These are phyloP conservation scores for Dreissena polymorpha DNA, from an alignment of 1,140 invertebrate genomes.

Conservation along the genomic window DNA sequence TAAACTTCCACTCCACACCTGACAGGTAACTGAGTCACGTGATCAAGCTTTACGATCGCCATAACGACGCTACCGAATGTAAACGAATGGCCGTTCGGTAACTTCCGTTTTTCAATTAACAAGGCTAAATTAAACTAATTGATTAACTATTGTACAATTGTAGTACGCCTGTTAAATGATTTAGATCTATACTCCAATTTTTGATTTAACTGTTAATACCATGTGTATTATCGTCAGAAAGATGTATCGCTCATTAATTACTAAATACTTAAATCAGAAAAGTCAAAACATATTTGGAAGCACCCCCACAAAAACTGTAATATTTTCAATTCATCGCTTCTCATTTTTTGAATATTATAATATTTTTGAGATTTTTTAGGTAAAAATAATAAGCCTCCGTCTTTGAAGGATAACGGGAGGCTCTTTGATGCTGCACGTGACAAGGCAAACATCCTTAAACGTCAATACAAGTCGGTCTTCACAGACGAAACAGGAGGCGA, in stretches of 20 bases:
- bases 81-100: neutral
- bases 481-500: no score
- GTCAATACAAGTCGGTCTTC: no score
- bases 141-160: neutral
- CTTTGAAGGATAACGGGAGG: no score
- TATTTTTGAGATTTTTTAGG: no score
- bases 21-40: slow-evolving; percentile 54
- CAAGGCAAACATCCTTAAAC: no score
- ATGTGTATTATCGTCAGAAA: neutral
- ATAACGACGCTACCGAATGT: slow-evolving; percentile 45
- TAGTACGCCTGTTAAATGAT: neutral
- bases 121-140: no score
- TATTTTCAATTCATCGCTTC: no score
- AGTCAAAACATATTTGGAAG: no score
- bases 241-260: neutral
- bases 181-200: neutral
- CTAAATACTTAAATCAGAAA: neutral
- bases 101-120: neutral
- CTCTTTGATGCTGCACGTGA: no score
- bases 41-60: slow-evolving; percentile 51
- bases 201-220: neutral
- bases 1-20: slow-evolving; percentile 37
- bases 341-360: no score
- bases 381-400: no score
- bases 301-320: no score